These are phyloP conservation scores for Argopecten irradians DNA, from an alignment of 1,140 invertebrate genomes.

Conservation along the genomic window DNA sequence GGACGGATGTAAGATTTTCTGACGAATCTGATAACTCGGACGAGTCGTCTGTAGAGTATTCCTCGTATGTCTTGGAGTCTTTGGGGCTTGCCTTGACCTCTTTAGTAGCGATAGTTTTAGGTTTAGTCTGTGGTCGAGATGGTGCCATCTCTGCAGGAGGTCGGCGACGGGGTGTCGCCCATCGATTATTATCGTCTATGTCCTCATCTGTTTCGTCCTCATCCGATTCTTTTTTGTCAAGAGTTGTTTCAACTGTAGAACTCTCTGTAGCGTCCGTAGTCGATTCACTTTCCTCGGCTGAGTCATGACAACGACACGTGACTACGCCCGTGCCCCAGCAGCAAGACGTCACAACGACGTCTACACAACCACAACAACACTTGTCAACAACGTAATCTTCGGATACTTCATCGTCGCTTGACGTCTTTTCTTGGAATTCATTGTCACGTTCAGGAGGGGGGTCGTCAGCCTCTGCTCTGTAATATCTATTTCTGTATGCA, in stretches of 20 bases:
- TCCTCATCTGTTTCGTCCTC: background rate
- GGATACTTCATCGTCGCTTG: background rate
- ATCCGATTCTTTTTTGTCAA: background rate
- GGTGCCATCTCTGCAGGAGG: background rate
- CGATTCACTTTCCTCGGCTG: background rate
- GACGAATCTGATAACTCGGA: background rate
- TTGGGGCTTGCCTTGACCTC: background rate
- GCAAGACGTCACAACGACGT: background rate
- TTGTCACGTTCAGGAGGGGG: background rate
- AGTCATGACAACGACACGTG: background rate
- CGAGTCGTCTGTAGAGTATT: background rate
- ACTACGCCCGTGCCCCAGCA: background rate
- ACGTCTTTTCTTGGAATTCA: background rate
- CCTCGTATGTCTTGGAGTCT: background rate
- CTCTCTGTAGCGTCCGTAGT: background rate
- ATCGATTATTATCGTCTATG: background rate
- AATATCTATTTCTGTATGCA: background rate
- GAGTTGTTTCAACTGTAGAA: background rate
- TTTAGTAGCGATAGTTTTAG: background rate
- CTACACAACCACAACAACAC: constrained; percentile 3
- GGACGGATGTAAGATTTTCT: background rate
- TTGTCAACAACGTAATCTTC: background rate
- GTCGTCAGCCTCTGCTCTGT: background rate
- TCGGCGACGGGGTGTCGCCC: background rate
- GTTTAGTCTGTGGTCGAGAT: background rate